These are phyloP conservation scores for Nothobranchius furzeri DNA, from an alignment of 2,113 vertebrate genomes.

Conservation along the genomic window DNA sequence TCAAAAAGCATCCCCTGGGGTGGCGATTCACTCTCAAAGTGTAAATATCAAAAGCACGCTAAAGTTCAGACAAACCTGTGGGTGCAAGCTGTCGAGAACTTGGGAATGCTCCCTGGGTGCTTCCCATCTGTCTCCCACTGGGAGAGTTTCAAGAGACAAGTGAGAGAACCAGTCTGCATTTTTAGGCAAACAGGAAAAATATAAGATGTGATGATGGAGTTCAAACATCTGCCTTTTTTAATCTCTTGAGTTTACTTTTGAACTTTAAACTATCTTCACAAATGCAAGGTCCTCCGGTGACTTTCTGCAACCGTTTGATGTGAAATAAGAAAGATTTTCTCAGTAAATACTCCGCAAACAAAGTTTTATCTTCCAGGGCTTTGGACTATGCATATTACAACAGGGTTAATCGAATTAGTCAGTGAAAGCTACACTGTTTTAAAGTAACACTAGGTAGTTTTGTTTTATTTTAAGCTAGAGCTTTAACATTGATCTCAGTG, in stretches of 20 bases:
- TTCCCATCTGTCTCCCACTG: slow-evolving; percentile 16
- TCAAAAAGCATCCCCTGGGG: slow-evolving; percentile 53
- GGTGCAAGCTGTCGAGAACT: slow-evolving; percentile 20
- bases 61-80: slow-evolving; percentile 43
- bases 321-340: neutral
- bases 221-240: neutral
- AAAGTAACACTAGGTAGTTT: no score
- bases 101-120: slow-evolving; percentile 30
- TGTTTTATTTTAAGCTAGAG: no score
- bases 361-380: neutral
- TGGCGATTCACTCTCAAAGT: slow-evolving; percentile 32
- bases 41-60: slow-evolving; percentile 49
- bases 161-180: neutral
- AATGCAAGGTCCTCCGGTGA: neutral
- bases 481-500: no score
- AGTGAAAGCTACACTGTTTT: neutral
- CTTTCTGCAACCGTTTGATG: slow-evolving; percentile 1
- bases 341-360: neutral
- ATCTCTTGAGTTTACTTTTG: neutral
- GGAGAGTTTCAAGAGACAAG: slow-evolving; percentile 18
- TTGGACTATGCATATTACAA: neutral
- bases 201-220: neutral
- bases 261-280: neutral
- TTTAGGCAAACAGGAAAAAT: neutral
- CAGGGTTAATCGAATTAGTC: neutral